phyloP scores from a whole-genome alignment of 2,888 invertebrate species.

The Asteroscopus sphinx region DNA sequence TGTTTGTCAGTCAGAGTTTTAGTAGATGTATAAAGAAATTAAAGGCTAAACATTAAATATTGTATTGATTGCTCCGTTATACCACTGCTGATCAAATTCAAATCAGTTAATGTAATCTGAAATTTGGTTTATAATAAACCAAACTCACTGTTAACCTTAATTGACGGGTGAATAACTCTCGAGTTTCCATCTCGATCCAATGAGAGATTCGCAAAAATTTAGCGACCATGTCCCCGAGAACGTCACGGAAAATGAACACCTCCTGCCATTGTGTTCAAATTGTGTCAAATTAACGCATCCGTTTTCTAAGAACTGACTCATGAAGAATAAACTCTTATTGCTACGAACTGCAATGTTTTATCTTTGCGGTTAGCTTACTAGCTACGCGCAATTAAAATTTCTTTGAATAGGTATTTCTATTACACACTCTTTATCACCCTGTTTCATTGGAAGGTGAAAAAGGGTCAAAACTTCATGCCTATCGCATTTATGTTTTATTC shows the following conservation, averaged over 20 bases:
- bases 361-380: constrained; percentile 43
- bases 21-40: too few species aligned
- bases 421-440: constrained; percentile 1
- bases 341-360: constrained; percentile 29
- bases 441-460: too few species aligned
- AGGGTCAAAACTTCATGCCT: too few species aligned
- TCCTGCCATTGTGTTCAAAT: constrained; percentile 59
- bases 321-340: constrained; percentile 38
- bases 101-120: constrained; percentile 1
- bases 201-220: constrained; percentile 49
- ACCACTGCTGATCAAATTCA: constrained; percentile 3
- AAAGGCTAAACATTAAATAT: too few species aligned
- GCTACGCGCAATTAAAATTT: constrained; percentile 32
- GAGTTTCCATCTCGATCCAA: constrained; percentile 37
- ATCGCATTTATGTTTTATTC: constrained; percentile 3
- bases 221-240: constrained; percentile 36
- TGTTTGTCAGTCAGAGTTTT: too few species aligned
- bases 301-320: constrained; percentile 59
- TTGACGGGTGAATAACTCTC: constrained; percentile 43
- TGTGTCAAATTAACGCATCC: constrained; percentile 63
- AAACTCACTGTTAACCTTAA: constrained; percentile 27
- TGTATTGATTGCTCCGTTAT: constrained; percentile 1
- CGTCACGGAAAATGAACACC: constrained; percentile 54
- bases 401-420: constrained; percentile 36
- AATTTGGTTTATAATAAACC: constrained; percentile 6